Evolutionary conservation across 2,888 invertebrate genomes (phyloP).

Genomic region (Habroteleia sp.): DNA sequence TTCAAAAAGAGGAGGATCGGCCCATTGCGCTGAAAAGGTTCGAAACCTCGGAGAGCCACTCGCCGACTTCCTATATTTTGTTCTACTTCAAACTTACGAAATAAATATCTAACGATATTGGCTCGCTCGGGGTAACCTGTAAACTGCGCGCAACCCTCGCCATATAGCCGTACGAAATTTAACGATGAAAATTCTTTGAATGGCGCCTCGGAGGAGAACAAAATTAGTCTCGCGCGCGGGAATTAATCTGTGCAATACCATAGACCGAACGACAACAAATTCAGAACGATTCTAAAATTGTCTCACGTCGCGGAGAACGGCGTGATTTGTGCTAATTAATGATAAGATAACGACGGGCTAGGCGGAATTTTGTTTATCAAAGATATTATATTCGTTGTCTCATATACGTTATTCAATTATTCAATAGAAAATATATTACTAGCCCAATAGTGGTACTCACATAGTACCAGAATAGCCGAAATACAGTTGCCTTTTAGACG

Average conservation of each 20-base stretch:
- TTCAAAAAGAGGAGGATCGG: slow-evolving; percentile 55
- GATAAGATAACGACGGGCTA: slow-evolving; percentile 24
- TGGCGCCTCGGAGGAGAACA: slow-evolving; percentile 18
- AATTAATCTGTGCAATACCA: slow-evolving; percentile 14
- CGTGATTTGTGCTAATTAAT: slow-evolving; percentile 23
- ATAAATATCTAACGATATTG: slow-evolving; percentile 80
- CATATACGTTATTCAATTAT: too few species aligned
- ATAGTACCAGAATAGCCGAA: too few species aligned
- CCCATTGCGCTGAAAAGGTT: slow-evolving; percentile 48
- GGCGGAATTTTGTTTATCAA: not conserved
- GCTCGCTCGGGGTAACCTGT: slow-evolving; percentile 67
- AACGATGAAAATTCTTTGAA: slow-evolving; percentile 38
- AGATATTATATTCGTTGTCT: not conserved
- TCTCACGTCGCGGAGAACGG: slow-evolving; percentile 4
- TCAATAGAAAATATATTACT: too few species aligned
- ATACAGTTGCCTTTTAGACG: too few species aligned
- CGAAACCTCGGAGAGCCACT: slow-evolving; percentile 57
- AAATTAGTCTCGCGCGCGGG: not conserved
- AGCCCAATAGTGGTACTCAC: too few species aligned
- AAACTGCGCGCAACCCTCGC: slow-evolving; percentile 56
- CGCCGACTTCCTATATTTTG: slow-evolving; percentile 76
- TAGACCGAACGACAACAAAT: slow-evolving; percentile 4
- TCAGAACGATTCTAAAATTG: slow-evolving; percentile 18
- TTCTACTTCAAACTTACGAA: slow-evolving; percentile 80
- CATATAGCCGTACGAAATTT: slow-evolving; percentile 14